Evolutionary conservation across 2,797 vertebrate genomes (phyloP).

Genomic region (Onychomys arenicola): DNA sequence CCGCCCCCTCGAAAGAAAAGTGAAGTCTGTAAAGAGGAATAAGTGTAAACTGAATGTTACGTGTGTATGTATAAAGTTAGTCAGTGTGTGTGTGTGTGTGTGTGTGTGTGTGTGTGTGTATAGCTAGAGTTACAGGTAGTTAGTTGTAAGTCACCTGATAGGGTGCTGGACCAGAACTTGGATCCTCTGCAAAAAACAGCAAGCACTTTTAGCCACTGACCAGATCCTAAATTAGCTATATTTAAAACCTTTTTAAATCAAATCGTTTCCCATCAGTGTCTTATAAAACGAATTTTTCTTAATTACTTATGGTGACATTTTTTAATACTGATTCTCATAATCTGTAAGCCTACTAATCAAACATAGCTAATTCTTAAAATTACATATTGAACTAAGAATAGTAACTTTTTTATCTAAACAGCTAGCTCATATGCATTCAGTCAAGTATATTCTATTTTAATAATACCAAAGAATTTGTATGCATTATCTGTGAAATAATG

Average conservation of each 20-base stretch:
- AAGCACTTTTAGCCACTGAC: not conserved
- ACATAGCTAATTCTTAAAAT: slow-evolving; percentile 48
- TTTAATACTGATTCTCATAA: not conserved
- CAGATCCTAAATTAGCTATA: not conserved
- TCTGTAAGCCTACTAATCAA: slow-evolving; percentile 50
- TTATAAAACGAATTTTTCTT: slow-evolving; percentile 48
- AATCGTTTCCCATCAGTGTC: not conserved
- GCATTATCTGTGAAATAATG: slow-evolving; percentile 47
- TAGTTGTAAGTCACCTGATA: not conserved
- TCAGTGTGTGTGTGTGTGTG: not conserved
- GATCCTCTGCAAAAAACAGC: not conserved
- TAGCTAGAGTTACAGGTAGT: not conserved
- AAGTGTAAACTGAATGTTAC: not conserved
- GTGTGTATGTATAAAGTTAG: not conserved
- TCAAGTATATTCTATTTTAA: slow-evolving; percentile 43
- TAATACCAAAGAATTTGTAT: not conserved
- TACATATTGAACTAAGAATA: slow-evolving; percentile 27
- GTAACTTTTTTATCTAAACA: not conserved
- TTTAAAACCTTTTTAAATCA: slow-evolving; percentile 29
- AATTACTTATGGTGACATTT: not conserved
- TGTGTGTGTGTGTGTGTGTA: not conserved
- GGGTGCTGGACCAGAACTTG: not conserved
- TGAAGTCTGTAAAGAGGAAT: not conserved
- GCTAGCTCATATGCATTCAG: not conserved
- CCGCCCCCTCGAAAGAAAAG: too few relatives aligned